Conservation (phyloP, 2,113 vertebrate species). For the Monarcha castaneiventris region DNA sequence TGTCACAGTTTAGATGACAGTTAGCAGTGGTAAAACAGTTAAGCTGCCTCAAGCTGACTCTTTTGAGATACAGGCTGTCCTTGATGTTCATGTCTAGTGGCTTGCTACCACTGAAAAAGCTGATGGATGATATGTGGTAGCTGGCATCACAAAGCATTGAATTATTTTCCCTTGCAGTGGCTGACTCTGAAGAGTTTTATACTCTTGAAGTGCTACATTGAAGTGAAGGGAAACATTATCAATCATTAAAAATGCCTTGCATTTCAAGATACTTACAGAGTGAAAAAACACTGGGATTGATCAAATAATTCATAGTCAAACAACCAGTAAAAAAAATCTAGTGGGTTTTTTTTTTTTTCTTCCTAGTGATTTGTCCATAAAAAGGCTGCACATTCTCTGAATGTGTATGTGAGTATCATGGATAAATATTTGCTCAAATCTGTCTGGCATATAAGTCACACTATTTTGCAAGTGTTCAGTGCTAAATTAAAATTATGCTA, state of each 20-base stretch:
- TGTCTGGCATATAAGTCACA: neutral
- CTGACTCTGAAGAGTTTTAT: neutral
- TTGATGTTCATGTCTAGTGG: constrained; percentile 22
- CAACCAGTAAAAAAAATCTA: neutral
- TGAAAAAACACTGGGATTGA: neutral
- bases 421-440: neutral
- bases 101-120: neutral
- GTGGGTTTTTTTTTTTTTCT: rapidly evolving
- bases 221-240: neutral
- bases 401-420: neutral
- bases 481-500: neutral
- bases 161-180: neutral
- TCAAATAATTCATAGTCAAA: neutral
- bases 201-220: neutral
- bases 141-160: neutral
- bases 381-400: neutral
- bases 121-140: neutral
- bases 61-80: constrained; percentile 1
- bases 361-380: neutral
- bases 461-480: neutral
- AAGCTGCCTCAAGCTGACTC: neutral
- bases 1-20: neutral
- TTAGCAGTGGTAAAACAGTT: neutral
- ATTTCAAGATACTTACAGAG: neutral
- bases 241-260: neutral